Conservation (phyloP, 2,888 invertebrate species). For the Patella caerulea region DNA sequence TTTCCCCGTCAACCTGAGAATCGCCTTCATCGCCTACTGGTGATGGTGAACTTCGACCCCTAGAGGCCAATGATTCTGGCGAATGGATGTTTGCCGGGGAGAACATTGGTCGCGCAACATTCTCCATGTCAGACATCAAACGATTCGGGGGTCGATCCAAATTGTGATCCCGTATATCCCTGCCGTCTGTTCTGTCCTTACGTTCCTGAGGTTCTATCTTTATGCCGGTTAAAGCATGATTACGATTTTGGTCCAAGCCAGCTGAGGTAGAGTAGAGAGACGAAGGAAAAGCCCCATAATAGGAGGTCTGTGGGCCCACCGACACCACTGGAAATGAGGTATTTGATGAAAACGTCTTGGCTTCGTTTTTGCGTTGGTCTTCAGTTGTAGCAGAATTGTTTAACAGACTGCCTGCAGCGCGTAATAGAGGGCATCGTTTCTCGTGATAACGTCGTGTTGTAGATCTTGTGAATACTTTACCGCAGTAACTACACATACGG, state of each 20-base stretch:
- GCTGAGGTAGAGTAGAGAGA: slow-evolving; percentile 26
- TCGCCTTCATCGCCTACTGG: slow-evolving; percentile 19
- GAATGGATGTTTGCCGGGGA: slow-evolving; percentile 22
- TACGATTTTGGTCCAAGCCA: slow-evolving; percentile 33
- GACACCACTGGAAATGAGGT: slow-evolving; percentile 20
- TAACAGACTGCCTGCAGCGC: slow-evolving; percentile 56
- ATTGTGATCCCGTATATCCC: slow-evolving; percentile 17
- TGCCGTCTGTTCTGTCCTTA: slow-evolving; percentile 26
- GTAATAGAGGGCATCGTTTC: slow-evolving; percentile 60
- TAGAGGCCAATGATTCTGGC: slow-evolving; percentile 23
- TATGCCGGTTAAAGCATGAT: slow-evolving; percentile 29
- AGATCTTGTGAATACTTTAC: slow-evolving; percentile 65
- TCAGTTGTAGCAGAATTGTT: slow-evolving; percentile 27
- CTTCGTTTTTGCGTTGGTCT: slow-evolving; percentile 20
- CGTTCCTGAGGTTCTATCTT: slow-evolving; percentile 51
- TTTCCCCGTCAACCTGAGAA: background rate
- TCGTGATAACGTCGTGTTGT: slow-evolving; percentile 66
- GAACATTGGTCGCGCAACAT: slow-evolving; percentile 12
- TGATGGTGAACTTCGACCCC: background rate
- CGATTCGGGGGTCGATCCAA: slow-evolving; percentile 24
- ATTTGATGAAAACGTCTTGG: slow-evolving; percentile 15
- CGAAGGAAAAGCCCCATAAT: slow-evolving; percentile 19
- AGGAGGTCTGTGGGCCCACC: slow-evolving; percentile 22
- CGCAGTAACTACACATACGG: slow-evolving; percentile 62
- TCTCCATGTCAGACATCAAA: slow-evolving; percentile 1